Conservation (phyloP, 1,140 invertebrate genomes). For the Laodelphax striatellus region DNA sequence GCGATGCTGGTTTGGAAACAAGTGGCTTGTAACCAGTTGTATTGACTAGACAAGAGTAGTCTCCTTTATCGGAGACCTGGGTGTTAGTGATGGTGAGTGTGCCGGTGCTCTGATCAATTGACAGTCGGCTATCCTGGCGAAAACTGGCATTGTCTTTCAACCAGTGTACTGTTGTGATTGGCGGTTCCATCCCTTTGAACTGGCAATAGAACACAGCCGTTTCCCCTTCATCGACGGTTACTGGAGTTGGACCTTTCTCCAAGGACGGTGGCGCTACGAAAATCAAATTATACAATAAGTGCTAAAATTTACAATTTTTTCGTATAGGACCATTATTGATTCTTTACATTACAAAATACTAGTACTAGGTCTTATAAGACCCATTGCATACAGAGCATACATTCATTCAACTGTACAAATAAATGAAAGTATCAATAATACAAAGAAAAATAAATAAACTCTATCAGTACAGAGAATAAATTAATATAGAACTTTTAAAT, state of each 20-base stretch:
- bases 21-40: constrained; percentile 50
- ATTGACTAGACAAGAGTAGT: constrained; percentile 53
- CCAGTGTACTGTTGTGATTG: constrained; percentile 56
- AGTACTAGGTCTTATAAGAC: too few species aligned
- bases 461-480: too few species aligned
- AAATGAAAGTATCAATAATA: too few species aligned
- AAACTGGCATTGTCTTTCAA: constrained; percentile 44
- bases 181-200: constrained; percentile 41
- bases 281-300: background rate
- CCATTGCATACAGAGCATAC: too few species aligned
- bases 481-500: too few species aligned
- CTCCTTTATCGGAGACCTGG: constrained; percentile 46
- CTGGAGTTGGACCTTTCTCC: constrained; percentile 38
- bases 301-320: too few species aligned
- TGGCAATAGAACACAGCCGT: constrained; percentile 47
- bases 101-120: constrained; percentile 39
- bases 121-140: constrained; percentile 2
- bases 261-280: constrained; percentile 42
- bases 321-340: too few species aligned
- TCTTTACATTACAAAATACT: too few species aligned
- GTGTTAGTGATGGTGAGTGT: constrained; percentile 46
- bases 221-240: constrained; percentile 56
- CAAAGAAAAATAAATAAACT: too few species aligned
- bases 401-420: too few species aligned
- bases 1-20: constrained; percentile 42